Conservation (phyloP, 2,113 vertebrate species). For the Apodemus speciosus region DNA sequence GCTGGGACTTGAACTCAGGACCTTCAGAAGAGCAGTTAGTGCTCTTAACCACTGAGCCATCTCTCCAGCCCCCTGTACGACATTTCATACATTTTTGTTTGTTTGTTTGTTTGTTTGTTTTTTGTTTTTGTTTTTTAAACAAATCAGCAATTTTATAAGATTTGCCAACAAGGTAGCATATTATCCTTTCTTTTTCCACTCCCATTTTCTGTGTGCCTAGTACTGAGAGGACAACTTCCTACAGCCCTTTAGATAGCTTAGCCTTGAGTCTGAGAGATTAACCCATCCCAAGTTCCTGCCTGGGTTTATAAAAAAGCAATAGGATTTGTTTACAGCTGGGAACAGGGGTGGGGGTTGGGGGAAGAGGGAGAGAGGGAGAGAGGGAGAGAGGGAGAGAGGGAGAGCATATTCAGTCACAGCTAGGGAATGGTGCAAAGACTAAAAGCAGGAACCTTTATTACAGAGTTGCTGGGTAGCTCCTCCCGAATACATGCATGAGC, state of each 20-base stretch:
- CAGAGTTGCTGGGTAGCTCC: neutral
- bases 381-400: neutral
- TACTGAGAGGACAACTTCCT: neutral
- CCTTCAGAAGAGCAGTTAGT: too few relatives aligned
- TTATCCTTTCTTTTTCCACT: neutral
- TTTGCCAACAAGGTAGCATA: neutral
- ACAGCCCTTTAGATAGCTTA: neutral
- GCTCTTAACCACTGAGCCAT: too few relatives aligned
- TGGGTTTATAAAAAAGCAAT: neutral
- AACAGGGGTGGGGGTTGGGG: too few relatives aligned
- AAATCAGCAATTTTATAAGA: neutral
- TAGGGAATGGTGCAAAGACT: neutral
- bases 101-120: too few relatives aligned
- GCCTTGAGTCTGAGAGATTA: conserved; percentile 15
- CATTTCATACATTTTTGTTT: neutral
- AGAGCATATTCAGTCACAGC: neutral
- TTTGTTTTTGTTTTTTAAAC: neutral
- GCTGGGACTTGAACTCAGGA: too few relatives aligned
- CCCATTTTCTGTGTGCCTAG: neutral
- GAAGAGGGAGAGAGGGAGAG: too few relatives aligned
- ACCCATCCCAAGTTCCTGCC: neutral
- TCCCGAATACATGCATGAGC: neutral
- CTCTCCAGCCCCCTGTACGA: neutral
- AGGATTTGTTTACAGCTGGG: neutral
- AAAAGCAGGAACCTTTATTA: neutral